phyloP scores from a whole-genome alignment of 1,140 invertebrate genomes.

The Calephelis nemesis region DNA sequence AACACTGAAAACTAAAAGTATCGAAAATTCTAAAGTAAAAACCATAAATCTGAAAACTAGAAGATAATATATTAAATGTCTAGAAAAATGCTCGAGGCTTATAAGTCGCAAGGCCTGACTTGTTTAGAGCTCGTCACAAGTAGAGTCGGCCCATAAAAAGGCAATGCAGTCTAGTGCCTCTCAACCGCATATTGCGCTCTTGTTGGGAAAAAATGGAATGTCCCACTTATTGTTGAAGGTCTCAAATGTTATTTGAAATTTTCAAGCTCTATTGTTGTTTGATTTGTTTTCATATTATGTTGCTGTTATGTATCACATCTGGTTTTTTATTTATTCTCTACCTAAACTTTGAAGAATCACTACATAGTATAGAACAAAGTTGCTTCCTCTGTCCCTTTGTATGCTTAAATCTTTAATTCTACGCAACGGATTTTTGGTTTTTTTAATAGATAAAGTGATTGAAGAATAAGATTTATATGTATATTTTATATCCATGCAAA shows the following conservation, averaged over 20 bases:
- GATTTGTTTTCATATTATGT: background rate
- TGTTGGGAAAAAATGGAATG: constrained; percentile 34
- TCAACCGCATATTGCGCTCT: constrained; percentile 40
- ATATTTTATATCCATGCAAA: no score
- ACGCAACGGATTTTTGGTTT: no score
- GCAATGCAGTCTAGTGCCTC: constrained; percentile 29
- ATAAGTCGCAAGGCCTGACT: constrained; percentile 9
- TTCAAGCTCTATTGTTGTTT: constrained; percentile 32
- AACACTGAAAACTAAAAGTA: background rate
- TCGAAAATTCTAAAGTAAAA: background rate
- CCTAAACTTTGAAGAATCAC: no score
- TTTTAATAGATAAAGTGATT: no score
- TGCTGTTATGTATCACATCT: no score
- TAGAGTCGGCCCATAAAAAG: constrained; percentile 32
- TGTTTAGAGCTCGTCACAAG: constrained; percentile 20
- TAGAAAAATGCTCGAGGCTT: constrained; percentile 10
- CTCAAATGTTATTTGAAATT: constrained; percentile 36
- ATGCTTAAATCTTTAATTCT: no score
- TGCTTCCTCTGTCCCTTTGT: no score
- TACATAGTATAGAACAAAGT: no score
- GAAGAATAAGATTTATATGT: no score
- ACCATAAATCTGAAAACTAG: background rate
- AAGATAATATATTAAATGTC: constrained; percentile 11
- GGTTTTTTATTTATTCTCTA: no score
- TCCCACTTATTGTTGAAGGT: constrained; percentile 38